Percentiles rank a stretch among this genome's conserved stretches.
Evolutionary conservation across 1,140 invertebrate genomes (phyloP).

Genomic region (Thalassaphorura encarpata): DNA sequence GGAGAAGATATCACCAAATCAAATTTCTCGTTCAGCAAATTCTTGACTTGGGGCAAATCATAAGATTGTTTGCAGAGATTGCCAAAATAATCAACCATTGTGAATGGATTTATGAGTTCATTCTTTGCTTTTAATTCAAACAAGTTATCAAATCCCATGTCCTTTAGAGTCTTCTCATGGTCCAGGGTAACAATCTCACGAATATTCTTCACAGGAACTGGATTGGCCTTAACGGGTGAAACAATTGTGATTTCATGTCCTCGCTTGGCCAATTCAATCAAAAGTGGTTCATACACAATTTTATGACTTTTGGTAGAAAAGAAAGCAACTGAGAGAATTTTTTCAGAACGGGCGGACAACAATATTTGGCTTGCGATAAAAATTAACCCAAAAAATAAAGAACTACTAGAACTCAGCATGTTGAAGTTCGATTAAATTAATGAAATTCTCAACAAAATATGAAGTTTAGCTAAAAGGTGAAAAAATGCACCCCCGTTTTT

Average conservation of each 20-base stretch:
- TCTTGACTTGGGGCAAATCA: not conserved
- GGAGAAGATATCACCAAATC: conserved; percentile 13
- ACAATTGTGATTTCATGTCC: conserved; percentile 34
- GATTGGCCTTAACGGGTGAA: conserved; percentile 32
- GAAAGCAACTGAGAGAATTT: conserved; percentile 10
- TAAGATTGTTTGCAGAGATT: conserved; percentile 4
- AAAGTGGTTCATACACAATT: conserved; percentile 17
- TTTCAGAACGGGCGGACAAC: not conserved
- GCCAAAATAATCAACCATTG: not conserved
- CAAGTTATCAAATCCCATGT: not conserved
- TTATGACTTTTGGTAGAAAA: conserved; percentile 15
- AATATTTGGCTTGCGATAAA: too few species aligned
- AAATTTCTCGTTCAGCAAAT: conserved; percentile 6
- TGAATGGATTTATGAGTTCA: not conserved
- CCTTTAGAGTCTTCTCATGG: not conserved
- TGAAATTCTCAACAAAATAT: too few species aligned
- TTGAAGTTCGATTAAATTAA: too few species aligned
- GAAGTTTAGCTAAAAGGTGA: too few species aligned
- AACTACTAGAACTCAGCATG: too few species aligned
- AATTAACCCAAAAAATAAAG: too few species aligned
- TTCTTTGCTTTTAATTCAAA: conserved; percentile 14
- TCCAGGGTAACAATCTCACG: conserved; percentile 2
- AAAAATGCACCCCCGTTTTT: too few species aligned
- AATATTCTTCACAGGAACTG: conserved; percentile 4
- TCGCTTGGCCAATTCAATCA: conserved; percentile 26